Conservation (phyloP, 2,113 vertebrate species). For the Zosterops japonicus region DNA sequence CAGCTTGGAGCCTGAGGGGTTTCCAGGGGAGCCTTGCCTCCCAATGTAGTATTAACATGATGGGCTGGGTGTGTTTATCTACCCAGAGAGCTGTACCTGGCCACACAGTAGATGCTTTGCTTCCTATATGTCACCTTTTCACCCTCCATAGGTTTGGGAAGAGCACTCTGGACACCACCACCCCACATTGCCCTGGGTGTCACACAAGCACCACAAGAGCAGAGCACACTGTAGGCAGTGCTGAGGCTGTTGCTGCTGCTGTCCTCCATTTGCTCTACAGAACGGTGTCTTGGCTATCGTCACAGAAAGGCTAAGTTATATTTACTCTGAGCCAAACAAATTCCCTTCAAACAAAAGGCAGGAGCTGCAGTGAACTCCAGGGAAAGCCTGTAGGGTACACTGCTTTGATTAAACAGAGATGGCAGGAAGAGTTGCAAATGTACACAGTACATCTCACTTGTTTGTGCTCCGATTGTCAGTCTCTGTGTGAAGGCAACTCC, state of each 20-base stretch:
- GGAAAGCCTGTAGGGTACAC: not conserved
- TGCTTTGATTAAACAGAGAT: not conserved
- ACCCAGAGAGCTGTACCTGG: not conserved
- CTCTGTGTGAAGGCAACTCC: not conserved
- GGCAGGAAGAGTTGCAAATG: not conserved
- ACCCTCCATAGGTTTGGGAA: not conserved
- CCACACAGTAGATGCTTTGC: not conserved
- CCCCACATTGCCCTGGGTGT: not conserved
- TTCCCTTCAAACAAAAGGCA: constrained; percentile 18
- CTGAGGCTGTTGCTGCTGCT: not conserved
- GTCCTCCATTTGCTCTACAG: not conserved
- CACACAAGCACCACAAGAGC: not conserved
- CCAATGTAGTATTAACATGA: not conserved
- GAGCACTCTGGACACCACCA: not conserved
- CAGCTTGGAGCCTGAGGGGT: not conserved
- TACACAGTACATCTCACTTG: not conserved
- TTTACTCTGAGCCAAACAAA: not conserved
- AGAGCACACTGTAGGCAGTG: accelerated
- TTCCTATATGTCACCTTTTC: not conserved
- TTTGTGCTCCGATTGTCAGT: not conserved
- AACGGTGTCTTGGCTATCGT: not conserved
- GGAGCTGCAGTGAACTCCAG: not conserved
- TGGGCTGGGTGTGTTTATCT: not conserved
- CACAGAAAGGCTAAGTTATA: not conserved
- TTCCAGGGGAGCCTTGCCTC: not conserved